Evolutionary conservation across 2,797 vertebrate genomes (phyloP).

Genomic region (Xyrichtys novacula): DNA sequence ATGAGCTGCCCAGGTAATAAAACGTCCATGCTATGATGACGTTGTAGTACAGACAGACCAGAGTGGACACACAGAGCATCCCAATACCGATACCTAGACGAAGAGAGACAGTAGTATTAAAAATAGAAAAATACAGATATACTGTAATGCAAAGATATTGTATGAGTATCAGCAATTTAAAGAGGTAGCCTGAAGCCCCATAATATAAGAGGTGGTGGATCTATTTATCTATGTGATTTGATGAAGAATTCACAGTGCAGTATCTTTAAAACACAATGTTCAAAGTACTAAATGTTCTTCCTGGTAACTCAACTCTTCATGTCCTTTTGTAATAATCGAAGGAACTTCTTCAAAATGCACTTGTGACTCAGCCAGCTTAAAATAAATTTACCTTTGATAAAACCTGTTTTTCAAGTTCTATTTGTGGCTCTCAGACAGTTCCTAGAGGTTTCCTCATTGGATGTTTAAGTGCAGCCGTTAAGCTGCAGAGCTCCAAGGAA

Average conservation of each 20-base stretch:
- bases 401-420: constrained; percentile 12
- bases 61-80: constrained; percentile 87
- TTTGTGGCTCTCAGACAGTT: constrained; percentile 1
- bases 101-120: constrained; percentile 3
- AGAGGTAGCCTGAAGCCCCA: not conserved
- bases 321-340: not conserved
- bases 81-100: constrained; percentile 88
- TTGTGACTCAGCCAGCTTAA: not conserved
- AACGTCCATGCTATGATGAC: constrained; percentile 91
- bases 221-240: not conserved
- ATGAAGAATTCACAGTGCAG: not conserved
- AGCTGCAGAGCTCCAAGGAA: not conserved
- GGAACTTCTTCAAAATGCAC: not conserved
- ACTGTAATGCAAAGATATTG: not conserved
- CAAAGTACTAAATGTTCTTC: not conserved
- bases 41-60: constrained; percentile 90
- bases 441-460: not conserved
- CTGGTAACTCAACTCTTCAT: not conserved
- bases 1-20: constrained; percentile 89
- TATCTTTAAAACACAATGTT: not conserved
- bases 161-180: not conserved
- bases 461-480: constrained; percentile 8
- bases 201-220: not conserved
- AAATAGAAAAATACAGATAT: not conserved
- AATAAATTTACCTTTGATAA: not conserved